Base-by-base conservation (phyloP, 2,113 vertebrate species). In the Nasalis larvatus region DNA sequence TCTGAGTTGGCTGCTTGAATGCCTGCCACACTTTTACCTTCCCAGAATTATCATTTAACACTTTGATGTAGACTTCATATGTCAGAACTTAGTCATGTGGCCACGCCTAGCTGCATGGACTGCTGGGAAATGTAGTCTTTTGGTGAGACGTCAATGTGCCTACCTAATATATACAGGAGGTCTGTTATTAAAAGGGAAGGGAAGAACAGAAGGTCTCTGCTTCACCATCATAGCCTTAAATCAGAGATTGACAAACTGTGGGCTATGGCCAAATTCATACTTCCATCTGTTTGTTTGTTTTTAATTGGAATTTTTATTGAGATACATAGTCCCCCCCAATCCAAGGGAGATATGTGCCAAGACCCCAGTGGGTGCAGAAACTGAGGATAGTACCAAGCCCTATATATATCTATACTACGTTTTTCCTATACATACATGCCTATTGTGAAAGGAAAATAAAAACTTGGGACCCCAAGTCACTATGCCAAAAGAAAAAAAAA, bases 91-190 rank as follows among this genome's bases (percentile, higher is more conserved):
- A 69, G 18, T 77, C 73, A 81, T 25, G 20, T 30, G 54, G 66
- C 45, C 73, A 40, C 8, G 47, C 3, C 23, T 66, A 63, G 8
- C 45, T 80, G 40, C 18, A 40, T 3, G 40, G 58, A 52, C 68
- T 49, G 27, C 58, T 96, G 76, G 95, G 76, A 87, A 94, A 83
- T 96, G 76, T 27, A 94, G 88, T 91, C 56, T 91, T 91, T 87
- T 76, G 63, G 13, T 11, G 30, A 76, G 11, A 56, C 35, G 25
- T 37, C 32, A 35, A 16, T 68, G 47, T 60, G 25, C 21, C 54
- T 73, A 49, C 30, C 52, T 71, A 71, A 71, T 40, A 71, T 2
- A 47, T 32, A 25, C 42, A 17, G 17, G 27, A 89, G 18, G 58
- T 82, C 54, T 83, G 76, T 76, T 96, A 77, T 37, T 30, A 40